Base-by-base conservation (phyloP, 92 coral and sea anemone species). In the Hydrozoanthus gracilis region DNA sequence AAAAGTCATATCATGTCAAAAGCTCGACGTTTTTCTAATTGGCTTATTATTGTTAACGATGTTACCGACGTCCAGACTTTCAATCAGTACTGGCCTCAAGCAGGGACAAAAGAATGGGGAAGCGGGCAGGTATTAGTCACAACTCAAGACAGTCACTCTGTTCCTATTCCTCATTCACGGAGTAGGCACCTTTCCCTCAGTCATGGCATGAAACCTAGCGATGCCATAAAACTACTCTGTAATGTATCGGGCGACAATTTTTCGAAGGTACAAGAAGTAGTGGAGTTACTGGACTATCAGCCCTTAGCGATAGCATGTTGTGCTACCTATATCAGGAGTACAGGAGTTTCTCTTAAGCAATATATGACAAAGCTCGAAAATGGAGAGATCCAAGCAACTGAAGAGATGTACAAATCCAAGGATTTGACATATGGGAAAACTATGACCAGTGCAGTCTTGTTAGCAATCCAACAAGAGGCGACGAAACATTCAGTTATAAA, bases 21-120 rank as follows among this genome's bases (percentile, higher is more conserved):
- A 72, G 84, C 64, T 4, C 39, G 82, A 39, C 62, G 18, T 7
- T 91, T 76, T 68, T 82, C 73, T 13, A 20, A 69, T 12, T 91
- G 93, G 93, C 83, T 91, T 9, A 50, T 91, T 4, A 91, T 91
- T 16, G 79, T 91, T 9, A 89, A 83, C 52, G 83, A 91, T 62
- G 93, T 83, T 16, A 77, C 72, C 8, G 76, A 91, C 8, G 0
- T 87, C 11, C 49, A 44, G 17, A 35, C 45, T 44, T 52, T 83
- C 13, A n/a, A 35, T 15, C 46, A 44, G 8, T 77, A 71, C 18
- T 87, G 77, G 84, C 88, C 92, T 39, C 75, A 82, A 11, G 83
- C 83, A 15, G 87, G 76, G 11, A 62, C 83, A 75, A 62, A 45
- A 4, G 90, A 76, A 52, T 75, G 79, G 79, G 92, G 92, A n/a